Percentiles rank a stretch among this genome's conserved stretches.
phyloP scores from a whole-genome alignment of 92 coral and sea anemone species.

The Phenganax subtilis region DNA sequence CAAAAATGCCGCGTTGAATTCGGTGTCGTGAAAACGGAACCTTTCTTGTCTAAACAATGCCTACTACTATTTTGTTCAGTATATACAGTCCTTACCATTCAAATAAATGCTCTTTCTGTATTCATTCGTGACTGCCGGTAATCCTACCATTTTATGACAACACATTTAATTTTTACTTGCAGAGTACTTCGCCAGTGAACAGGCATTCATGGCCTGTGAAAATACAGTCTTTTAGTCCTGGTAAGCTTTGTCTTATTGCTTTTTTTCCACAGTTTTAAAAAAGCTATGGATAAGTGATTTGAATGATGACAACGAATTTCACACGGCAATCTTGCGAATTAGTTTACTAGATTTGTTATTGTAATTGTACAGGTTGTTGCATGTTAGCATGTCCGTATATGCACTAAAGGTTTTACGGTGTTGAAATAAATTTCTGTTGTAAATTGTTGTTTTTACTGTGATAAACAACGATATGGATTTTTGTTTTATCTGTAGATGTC shows the following conservation, averaged over 20 bases:
- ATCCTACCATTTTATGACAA: neutral
- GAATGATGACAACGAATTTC: too few species aligned
- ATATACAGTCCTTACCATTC: too few species aligned
- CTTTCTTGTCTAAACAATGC: neutral
- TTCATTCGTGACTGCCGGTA: neutral
- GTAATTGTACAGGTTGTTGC: too few species aligned
- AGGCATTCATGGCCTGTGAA: slow-evolving; percentile 36
- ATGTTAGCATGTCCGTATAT: too few species aligned
- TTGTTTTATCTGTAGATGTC: slow-evolving; percentile 1
- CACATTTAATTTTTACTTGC: neutral
- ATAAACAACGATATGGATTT: neutral
- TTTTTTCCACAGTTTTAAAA: neutral
- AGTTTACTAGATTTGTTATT: too few species aligned
- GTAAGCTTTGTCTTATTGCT: neutral
- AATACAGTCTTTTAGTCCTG: slow-evolving; percentile 24
- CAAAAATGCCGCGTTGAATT: neutral
- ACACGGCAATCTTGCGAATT: too few species aligned
- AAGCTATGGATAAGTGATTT: too few species aligned
- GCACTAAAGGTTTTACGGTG: too few species aligned
- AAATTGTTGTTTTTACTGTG: too few species aligned
- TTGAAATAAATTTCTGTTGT: too few species aligned
- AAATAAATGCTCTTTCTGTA: too few species aligned
- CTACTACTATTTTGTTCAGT: too few species aligned
- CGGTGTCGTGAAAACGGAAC: neutral
- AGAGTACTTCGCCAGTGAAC: slow-evolving; percentile 14